A percentile compares a stretch with the other conserved stretches of the same genome.
Evolutionary conservation across 2,113 vertebrate species (phyloP).

Genomic region (Urocolius indicus): DNA sequence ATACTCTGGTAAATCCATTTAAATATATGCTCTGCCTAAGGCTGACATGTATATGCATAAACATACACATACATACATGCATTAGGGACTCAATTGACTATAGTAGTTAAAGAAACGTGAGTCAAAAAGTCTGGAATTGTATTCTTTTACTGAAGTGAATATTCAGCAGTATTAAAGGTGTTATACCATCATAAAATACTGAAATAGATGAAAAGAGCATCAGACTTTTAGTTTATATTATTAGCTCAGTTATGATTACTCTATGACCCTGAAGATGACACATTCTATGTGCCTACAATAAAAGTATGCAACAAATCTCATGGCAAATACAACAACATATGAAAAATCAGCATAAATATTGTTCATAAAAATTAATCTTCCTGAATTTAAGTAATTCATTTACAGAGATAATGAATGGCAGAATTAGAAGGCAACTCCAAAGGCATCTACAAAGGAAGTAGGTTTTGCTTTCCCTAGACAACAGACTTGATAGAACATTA

Average conservation of each 20-base stretch:
- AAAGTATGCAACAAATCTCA: neutral
- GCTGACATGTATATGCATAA: neutral
- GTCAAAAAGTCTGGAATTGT: neutral
- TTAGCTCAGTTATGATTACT: neutral
- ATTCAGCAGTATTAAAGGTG: neutral
- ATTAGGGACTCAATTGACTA: neutral
- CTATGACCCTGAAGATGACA: neutral
- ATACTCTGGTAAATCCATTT: conserved; percentile 4
- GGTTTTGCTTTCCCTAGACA: too few relatives aligned
- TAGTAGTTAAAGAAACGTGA: neutral
- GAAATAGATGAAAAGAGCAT: neutral
- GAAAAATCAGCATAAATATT: neutral
- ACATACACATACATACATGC: neutral
- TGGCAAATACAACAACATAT: neutral
- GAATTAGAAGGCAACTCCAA: neutral
- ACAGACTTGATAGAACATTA: too few relatives aligned
- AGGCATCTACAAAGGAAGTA: too few relatives aligned
- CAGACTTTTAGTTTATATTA: neutral
- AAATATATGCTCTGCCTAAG: conserved; percentile 23
- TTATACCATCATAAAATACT: neutral
- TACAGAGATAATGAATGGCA: neutral
- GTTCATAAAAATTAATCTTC: neutral
- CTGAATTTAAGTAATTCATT: neutral
- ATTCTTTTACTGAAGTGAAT: neutral
- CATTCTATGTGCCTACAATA: neutral